A percentile compares a stretch with the other conserved stretches of the same genome.
Conservation (phyloP, 2,113 vertebrate genomes). For the Centropristis striata region DNA sequence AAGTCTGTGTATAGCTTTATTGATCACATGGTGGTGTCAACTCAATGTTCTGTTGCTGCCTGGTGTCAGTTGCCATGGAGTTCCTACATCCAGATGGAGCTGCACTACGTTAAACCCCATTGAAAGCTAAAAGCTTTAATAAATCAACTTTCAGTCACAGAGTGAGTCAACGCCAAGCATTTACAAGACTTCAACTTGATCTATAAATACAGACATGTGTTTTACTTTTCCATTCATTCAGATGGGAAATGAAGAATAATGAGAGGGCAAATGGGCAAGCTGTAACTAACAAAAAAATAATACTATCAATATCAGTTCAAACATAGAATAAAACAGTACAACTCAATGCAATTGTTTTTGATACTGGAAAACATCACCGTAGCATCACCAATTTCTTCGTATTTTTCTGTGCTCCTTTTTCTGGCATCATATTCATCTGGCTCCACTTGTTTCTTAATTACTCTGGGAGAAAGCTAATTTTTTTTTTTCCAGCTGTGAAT, state of each 20-base stretch:
- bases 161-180: not conserved
- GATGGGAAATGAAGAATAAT: not conserved
- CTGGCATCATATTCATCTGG: conserved; percentile 18
- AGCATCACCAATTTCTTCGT: not conserved
- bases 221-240: not conserved
- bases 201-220: not conserved
- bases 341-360: not conserved
- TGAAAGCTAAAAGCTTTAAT: not conserved
- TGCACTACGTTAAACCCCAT: not conserved
- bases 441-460: conserved; percentile 31
- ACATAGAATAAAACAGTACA: not conserved
- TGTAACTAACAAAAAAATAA: not conserved
- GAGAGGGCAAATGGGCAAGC: not conserved
- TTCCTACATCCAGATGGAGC: not conserved
- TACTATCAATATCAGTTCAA: not conserved
- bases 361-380: not conserved
- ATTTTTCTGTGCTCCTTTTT: not conserved
- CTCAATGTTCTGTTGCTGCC: too few species aligned
- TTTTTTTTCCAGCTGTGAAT: conserved; percentile 34
- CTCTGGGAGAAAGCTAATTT: not conserved
- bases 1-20: not conserved
- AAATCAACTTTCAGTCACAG: not conserved
- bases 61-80: conserved; percentile 10
- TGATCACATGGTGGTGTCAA: not conserved
- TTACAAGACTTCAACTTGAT: not conserved